Evolutionary conservation across 2,888 invertebrate species (phyloP).

Genomic region (Phyllotreta striolata): DNA sequence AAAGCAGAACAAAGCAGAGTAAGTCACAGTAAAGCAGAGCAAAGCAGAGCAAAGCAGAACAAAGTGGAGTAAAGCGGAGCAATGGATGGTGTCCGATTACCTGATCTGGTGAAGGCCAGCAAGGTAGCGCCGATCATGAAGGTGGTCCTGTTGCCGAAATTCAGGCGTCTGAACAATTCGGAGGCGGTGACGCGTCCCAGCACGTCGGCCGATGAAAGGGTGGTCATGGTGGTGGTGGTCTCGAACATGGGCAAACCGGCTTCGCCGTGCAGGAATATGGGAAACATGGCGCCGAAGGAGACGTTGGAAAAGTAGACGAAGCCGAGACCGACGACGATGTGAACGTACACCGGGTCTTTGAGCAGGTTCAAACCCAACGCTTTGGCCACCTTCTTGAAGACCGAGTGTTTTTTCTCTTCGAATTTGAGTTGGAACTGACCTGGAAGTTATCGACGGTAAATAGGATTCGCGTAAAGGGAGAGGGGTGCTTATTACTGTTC

Average conservation of each 20-base stretch:
- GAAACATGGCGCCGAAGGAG: constrained; percentile 75
- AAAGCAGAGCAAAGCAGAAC: too few species aligned
- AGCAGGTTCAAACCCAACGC: constrained; percentile 72
- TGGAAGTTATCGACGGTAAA: constrained; percentile 15
- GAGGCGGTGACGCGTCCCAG: constrained; percentile 72
- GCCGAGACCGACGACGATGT: constrained; percentile 73
- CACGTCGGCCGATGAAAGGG: constrained; percentile 73
- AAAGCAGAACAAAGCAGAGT: too few species aligned
- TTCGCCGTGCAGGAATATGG: constrained; percentile 69
- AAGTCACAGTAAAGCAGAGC: too few species aligned
- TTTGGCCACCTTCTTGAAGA: constrained; percentile 53
- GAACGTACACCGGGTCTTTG: constrained; percentile 70
- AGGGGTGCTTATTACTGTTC: constrained; percentile 36
- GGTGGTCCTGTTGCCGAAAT: constrained; percentile 69
- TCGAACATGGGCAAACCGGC: constrained; percentile 61
- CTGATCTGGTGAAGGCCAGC: constrained; percentile 66
- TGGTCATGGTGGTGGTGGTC: constrained; percentile 76
- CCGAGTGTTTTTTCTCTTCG: constrained; percentile 35
- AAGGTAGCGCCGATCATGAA: constrained; percentile 70
- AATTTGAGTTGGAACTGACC: constrained; percentile 28
- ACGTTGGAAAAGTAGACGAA: constrained; percentile 73
- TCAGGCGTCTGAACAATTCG: constrained; percentile 68
- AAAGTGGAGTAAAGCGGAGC: too few species aligned
- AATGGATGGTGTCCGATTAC: constrained; percentile 63
- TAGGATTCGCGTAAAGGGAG: not conserved